A percentile compares a stretch with the other conserved stretches of the same genome.
phyloP scores from a whole-genome alignment of 37 sponge, comb jelly and placozoan genomes.

The Crambe crambe region DNA sequence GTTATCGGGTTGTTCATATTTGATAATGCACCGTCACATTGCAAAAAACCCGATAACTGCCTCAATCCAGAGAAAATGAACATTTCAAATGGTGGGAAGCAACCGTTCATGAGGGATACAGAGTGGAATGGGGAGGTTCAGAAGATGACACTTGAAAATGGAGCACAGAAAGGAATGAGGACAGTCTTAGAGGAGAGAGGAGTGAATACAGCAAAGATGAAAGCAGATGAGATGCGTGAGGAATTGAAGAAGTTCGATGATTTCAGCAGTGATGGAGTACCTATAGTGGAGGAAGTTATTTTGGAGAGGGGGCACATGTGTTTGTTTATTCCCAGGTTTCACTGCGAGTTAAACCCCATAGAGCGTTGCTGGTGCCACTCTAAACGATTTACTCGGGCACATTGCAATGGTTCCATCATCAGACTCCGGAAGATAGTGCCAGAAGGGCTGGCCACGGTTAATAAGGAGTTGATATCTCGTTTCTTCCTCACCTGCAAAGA shows the following conservation, averaged over 20 bases:
- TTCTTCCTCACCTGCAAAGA: too few species aligned
- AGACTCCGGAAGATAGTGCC: too few species aligned
- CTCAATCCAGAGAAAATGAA: constrained; percentile 55
- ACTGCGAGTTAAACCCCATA: constrained; percentile 58
- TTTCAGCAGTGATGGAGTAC: constrained; percentile 5
- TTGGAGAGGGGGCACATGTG: constrained; percentile 38
- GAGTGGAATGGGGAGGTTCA: constrained; percentile 34
- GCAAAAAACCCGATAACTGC: too few species aligned
- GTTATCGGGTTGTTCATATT: too few species aligned
- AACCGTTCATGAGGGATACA: constrained; percentile 51
- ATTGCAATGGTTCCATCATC: too few species aligned
- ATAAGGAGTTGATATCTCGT: too few species aligned
- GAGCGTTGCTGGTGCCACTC: constrained; percentile 6
- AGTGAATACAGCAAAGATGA: constrained; percentile 55
- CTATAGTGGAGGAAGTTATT: background rate
- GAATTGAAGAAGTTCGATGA: constrained; percentile 28
- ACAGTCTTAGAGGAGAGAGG: constrained; percentile 61
- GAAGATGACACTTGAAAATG: constrained; percentile 20
- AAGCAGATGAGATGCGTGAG: constrained; percentile 40
- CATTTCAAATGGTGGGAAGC: constrained; percentile 51
- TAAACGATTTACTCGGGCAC: constrained; percentile 9
- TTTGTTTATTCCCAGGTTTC: constrained; percentile 52
- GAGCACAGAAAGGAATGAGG: too few species aligned
- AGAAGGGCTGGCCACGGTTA: too few species aligned
- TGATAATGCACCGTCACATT: too few species aligned